Evolutionary conservation across 1,140 invertebrate species (phyloP), one percentile per base, ranked within the genome.

Genomic region (Teleogryllus occipitalis): DNA sequence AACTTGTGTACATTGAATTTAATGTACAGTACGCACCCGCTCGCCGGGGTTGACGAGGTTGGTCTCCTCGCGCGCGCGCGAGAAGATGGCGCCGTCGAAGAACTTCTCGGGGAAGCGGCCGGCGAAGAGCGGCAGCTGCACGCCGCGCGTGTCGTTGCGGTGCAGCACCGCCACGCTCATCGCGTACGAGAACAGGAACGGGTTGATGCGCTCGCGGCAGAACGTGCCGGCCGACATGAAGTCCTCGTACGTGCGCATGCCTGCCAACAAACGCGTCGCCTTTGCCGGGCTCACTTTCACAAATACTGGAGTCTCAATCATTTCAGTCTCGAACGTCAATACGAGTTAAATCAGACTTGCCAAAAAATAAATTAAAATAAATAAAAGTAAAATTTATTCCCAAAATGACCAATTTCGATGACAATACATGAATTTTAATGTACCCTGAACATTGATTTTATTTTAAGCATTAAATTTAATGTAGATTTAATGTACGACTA

Each of bases 41-140:
- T 88, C 87, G 73, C 91, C 92, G 8, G 88, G 79, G 0, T 89
- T 87, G 8, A 92, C 90, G 8, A 93, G 86, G 15, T 89, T 91
- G 7, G 90, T 88, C 85, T 92, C 91, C 83, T 94, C 92, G 21
- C 91, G 88, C 2, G 92, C 91, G 72, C 88, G 85, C 0, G 89
- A 84, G 84, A 95, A 92, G 7, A 94, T 89, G 75, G 90, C 89
- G 10, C 92, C 89, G 82, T 94, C 93, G 82, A 95, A 87, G 84
- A 91, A 95, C 83, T 94, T 93, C 79, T 94, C 93, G 6, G 94
- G 94, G 83, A 95, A 95, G 18, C 90, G 88, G 83, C 93, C 90
- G 65, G 89, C 87, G 74, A 94, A 89, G 0, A 90, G 90, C 2
- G 94, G 93, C 78, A 95, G 83, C 77, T 90, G 89, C 6, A 95